These are phyloP conservation scores for Sturnus vulgaris DNA, from an alignment of 2,113 vertebrate species.

Conservation along the genomic window DNA sequence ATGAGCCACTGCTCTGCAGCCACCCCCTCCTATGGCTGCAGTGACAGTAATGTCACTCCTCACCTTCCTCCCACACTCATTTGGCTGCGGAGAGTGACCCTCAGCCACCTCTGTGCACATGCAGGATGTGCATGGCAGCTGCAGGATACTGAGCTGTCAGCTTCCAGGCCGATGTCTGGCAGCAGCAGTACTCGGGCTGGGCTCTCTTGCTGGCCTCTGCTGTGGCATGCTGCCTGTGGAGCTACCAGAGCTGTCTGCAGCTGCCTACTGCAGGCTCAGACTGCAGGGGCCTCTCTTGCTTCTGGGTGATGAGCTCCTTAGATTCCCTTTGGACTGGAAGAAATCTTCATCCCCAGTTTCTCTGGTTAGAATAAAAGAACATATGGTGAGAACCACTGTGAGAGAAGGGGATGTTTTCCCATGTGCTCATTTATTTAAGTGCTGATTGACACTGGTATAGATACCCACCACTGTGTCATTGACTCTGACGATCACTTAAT, in stretches of 20 bases:
- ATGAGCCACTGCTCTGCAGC: background rate
- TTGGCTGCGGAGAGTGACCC: background rate
- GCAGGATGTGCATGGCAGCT: background rate
- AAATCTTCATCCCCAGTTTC: background rate
- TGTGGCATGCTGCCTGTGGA: rapidly evolving
- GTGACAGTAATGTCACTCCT: background rate
- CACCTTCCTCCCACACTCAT: background rate
- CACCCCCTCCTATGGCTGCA: background rate
- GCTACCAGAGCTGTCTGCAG: background rate
- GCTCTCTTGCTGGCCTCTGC: background rate
- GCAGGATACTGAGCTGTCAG: background rate
- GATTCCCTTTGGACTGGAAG: background rate
- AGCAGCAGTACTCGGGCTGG: background rate
- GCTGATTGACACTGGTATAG: background rate
- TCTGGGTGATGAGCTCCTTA: background rate
- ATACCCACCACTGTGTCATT: background rate
- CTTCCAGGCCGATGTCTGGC: background rate
- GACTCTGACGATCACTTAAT: background rate
- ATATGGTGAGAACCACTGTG: background rate
- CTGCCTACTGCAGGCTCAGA: background rate
- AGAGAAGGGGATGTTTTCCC: background rate
- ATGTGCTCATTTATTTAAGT: background rate
- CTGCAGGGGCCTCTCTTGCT: background rate
- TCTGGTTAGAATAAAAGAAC: background rate
- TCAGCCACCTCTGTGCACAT: background rate